Evolutionary conservation across 2,888 invertebrate genomes (phyloP).

Genomic region (Neoscelio sp.): DNA sequence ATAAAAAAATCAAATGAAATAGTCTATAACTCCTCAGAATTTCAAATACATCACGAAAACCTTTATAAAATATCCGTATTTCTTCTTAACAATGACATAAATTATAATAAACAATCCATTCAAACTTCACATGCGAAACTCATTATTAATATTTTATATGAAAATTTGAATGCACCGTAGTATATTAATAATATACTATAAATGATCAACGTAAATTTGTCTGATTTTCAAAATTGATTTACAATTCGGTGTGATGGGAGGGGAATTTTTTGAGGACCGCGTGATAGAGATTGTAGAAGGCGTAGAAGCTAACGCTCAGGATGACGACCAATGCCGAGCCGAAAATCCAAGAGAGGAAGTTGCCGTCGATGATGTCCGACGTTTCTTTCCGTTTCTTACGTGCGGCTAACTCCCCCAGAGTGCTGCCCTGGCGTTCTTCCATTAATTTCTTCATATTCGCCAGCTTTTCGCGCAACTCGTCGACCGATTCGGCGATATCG

Average conservation of each 20-base stretch:
- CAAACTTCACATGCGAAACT: too few species aligned
- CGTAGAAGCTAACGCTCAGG: constrained; percentile 91
- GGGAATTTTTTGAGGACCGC: constrained; percentile 93
- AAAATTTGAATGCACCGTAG: too few species aligned
- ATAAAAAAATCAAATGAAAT: too few species aligned
- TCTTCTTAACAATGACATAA: too few species aligned
- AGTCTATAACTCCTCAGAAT: too few species aligned
- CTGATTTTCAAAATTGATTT: constrained; percentile 77
- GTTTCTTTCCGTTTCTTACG: constrained; percentile 79
- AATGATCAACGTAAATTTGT: constrained; percentile 3
- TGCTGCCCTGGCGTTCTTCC: constrained; percentile 87
- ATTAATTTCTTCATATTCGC: constrained; percentile 92
- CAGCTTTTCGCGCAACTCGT: constrained; percentile 90
- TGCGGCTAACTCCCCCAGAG: constrained; percentile 84
- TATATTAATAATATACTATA: too few species aligned
- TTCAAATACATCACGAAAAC: too few species aligned
- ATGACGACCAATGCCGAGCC: constrained; percentile 91
- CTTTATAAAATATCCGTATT: too few species aligned
- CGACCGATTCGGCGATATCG: constrained; percentile 88
- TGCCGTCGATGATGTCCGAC: constrained; percentile 89
- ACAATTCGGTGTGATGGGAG: constrained; percentile 91
- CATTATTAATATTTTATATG: too few species aligned
- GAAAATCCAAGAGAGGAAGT: constrained; percentile 93
- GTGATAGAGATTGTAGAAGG: constrained; percentile 92
- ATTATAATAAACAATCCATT: too few species aligned